Evolutionary conservation across 2,113 vertebrate species (phyloP), one percentile per base, ranked within the genome.

Genomic region (Stigmatopora nigra): DNA sequence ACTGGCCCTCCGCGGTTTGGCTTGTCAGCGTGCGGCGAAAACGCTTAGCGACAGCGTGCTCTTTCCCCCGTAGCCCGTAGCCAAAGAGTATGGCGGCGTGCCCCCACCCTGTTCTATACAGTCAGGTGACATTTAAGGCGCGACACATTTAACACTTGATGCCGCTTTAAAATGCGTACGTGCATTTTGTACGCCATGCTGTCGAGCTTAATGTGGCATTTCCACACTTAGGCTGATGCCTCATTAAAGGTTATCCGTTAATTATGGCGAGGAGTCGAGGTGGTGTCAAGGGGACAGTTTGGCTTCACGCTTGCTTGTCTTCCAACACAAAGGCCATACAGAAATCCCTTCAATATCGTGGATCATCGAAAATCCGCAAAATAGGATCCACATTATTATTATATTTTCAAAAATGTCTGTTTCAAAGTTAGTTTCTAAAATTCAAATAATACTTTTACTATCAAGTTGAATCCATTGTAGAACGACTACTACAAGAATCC

Each of bases 221-320:
- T 88, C 63, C 66, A 67, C 75, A 72, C 78, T 71, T 80, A 82
- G 73, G 69, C 46, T 63, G 69, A 70, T 64, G 82, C 61, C 84
- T 89, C 82, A 86, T 90, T 89, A 90, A 91, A 91, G 90, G 90
- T 89, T 85, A 89, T 89, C 82, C 84, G 79, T 85, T 91, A 90
- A 91, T 91, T 90, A 88, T 63, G 46, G 71, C 73, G 77, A 91
- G 79, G 86, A 77, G 72, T 79, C 58, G 41, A 58, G 83, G 83
- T 84, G 72, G 77, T 20, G 68, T 52, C 0, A 48, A 66, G 75
- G 72, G 78, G 72, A 86, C 61, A 51, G 44, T 74, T 68, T 41
- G 36, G 65, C 61, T 63, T 68, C 60, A 64, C 16, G 19, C 69
- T 46, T 31, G 49, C 17, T 20, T 45, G 44, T 72, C 63, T 64